phyloP scores from a whole-genome alignment of 2,797 vertebrate genomes.

The Selene dorsalis region DNA sequence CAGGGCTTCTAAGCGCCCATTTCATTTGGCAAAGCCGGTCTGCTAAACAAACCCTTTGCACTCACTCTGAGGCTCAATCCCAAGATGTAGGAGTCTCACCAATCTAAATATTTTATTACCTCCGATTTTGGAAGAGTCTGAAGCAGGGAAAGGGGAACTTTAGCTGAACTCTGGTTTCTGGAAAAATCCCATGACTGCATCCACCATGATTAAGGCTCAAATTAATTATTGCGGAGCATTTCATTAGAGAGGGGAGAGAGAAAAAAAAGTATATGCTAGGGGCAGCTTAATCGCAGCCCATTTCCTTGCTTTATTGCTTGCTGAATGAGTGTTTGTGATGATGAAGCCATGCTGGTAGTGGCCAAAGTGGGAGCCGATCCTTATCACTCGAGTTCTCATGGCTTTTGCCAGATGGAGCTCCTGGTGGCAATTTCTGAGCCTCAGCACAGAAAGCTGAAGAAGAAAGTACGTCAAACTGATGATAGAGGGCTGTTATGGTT shows the following conservation, averaged over 20 bases:
- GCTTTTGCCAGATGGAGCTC: conserved; percentile 67
- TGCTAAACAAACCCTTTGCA: conserved; percentile 70
- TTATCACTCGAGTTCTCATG: conserved; percentile 74
- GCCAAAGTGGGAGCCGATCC: conserved; percentile 72
- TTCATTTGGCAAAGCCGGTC: conserved; percentile 44
- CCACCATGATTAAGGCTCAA: conserved; percentile 59
- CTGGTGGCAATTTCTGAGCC: conserved; percentile 55
- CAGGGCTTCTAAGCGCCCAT: conserved; percentile 37
- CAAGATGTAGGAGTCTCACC: conserved; percentile 48
- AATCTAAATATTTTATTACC: conserved; percentile 73
- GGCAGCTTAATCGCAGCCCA: conserved; percentile 53
- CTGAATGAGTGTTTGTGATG: conserved; percentile 56
- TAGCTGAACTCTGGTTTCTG: conserved; percentile 24
- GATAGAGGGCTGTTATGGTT: conserved; percentile 69
- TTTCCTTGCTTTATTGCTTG: conserved; percentile 65
- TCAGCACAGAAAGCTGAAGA: conserved; percentile 18
- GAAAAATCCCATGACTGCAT: conserved; percentile 49
- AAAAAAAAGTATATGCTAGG: conserved; percentile 39
- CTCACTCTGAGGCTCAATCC: conserved; percentile 57
- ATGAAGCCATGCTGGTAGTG: conserved; percentile 62
- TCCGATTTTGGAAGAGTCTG: conserved; percentile 38
- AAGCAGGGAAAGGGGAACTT: conserved; percentile 28
- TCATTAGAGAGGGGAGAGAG: conserved; percentile 45
- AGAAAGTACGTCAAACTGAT: conserved; percentile 45
- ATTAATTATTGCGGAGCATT: conserved; percentile 65